Evolutionary conservation across 2,797 vertebrate species (phyloP), one percentile per base, ranked within the genome.

Genomic region (Vultur gryphus): DNA sequence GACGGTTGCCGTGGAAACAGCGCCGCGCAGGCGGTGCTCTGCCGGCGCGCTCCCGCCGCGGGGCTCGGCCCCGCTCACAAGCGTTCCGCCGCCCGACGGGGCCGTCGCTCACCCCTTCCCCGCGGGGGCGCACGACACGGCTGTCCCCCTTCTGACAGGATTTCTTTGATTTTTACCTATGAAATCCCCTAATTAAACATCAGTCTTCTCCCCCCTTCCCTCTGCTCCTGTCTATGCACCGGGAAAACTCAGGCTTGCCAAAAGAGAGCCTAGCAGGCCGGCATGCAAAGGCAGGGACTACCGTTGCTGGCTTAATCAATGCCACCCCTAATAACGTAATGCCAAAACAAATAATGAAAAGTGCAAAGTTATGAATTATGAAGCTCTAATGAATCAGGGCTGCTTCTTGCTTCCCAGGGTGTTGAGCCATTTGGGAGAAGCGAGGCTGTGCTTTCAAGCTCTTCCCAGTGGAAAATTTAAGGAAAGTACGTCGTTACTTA

Each of bases 1-100:
- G 2, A 15, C 48, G 10, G 97, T 98, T 95, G 80, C 98, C 92
- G 41, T 67, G 61, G 98, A n/a, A 87, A 97, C 97, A 55, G 52
- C 29, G 86, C 16, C 18, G 24, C 52, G 13, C 31, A 8, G 46
- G 17, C 44, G 43, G 44, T 29, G 77, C 67, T 16, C 48, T 2
- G 6, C 59, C 24, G 21, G 15, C 49, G 18, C 23, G 29, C 16
- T 25, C 49, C 62, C 72, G 77, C 71, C 55, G 41, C n/a, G 16
- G 39, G 6, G n/a, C 37, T 13, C 33, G 20, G 24, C 3, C 31
- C 58, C 13, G 3, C 39, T 17, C 4, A 1, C 5, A 0, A 17
- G 14, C 26, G 96, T 94, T 97, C 96, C 97, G 85, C 3, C 3
- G 16, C 12, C 25, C 35, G 1, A 2, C 13, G 12, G 23, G 23